Evolutionary conservation across 2,113 vertebrate species (phyloP).

Genomic region (Melanotaenia duboulayi): DNA sequence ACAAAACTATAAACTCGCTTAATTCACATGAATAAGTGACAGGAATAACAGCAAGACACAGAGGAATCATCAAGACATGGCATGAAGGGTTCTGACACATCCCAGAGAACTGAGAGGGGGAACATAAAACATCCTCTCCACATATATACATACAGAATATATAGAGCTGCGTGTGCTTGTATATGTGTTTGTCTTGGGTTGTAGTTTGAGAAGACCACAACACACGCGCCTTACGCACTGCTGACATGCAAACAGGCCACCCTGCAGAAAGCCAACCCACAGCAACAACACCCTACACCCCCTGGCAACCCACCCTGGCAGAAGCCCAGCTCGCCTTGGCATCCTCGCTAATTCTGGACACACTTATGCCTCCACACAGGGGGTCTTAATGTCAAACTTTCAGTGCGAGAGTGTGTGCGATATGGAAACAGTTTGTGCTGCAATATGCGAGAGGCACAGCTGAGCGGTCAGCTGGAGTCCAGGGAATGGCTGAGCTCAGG

Average conservation of each 20-base stretch:
- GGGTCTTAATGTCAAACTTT: conserved; percentile 64
- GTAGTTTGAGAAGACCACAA: conserved; percentile 49
- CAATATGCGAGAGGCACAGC: conserved; percentile 70
- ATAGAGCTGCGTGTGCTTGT: conserved; percentile 11
- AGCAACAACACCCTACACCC: conserved; percentile 44
- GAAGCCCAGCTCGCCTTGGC: conserved; percentile 50
- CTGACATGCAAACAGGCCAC: conserved; percentile 53
- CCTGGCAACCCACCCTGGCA: conserved; percentile 51
- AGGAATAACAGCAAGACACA: neutral
- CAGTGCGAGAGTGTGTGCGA: conserved; percentile 51
- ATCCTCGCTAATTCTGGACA: conserved; percentile 74
- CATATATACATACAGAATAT: neutral
- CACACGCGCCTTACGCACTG: conserved; percentile 56
- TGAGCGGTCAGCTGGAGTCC: conserved; percentile 68
- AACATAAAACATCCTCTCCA: conserved; percentile 26
- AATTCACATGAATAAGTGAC: neutral
- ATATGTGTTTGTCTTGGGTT: conserved; percentile 50
- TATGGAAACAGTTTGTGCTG: conserved; percentile 68
- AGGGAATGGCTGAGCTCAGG: conserved; percentile 72
- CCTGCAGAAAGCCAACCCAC: conserved; percentile 61
- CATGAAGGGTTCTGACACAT: conserved; percentile 38
- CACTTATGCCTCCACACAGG: conserved; percentile 58
- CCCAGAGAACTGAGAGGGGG: conserved; percentile 29
- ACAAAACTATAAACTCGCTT: neutral
- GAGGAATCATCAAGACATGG: conserved; percentile 15